phyloP scores from a whole-genome alignment of 1,140 invertebrate genomes.

The Hypsibius dujardini region DNA sequence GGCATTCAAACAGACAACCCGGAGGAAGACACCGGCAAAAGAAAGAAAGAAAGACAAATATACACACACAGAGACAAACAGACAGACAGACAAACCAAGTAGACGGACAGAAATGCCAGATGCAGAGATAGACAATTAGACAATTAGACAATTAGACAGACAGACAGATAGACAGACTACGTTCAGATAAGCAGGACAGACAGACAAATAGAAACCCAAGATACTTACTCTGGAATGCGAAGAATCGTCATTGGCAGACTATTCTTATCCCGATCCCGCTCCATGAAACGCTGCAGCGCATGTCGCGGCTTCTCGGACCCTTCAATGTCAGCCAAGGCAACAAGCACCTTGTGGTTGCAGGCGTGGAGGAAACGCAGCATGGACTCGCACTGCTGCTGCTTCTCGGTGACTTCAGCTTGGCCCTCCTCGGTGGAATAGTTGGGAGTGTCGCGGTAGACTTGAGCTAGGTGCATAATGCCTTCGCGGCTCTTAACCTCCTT shows the following conservation, averaged over 20 bases:
- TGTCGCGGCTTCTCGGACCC: slow-evolving; percentile 11
- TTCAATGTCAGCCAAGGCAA: slow-evolving; percentile 54
- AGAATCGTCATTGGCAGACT: slow-evolving; percentile 9
- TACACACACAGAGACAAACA: too few species aligned
- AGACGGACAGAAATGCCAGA: too few species aligned
- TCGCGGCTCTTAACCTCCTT: slow-evolving; percentile 32
- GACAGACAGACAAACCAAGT: too few species aligned
- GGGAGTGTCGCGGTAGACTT: slow-evolving; percentile 72
- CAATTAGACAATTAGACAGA: too few species aligned
- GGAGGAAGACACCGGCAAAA: too few species aligned
- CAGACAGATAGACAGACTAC: too few species aligned
- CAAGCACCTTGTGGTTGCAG: slow-evolving; percentile 63
- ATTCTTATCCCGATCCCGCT: background rate
- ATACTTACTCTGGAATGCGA: slow-evolving; percentile 15
- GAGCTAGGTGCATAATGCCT: slow-evolving; percentile 55
- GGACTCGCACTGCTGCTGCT: slow-evolving; percentile 71
- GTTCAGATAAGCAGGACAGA: too few species aligned
- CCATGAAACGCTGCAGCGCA: slow-evolving; percentile 12
- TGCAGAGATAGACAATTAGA: too few species aligned
- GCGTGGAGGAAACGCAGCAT: slow-evolving; percentile 81
- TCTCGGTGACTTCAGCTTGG: slow-evolving; percentile 74
- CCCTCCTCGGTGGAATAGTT: slow-evolving; percentile 71
- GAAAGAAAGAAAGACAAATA: too few species aligned
- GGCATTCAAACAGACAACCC: too few species aligned
- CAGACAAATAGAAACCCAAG: too few species aligned